Conservation (phyloP, 2,797 vertebrate genomes). For the Danio kyathit region DNA sequence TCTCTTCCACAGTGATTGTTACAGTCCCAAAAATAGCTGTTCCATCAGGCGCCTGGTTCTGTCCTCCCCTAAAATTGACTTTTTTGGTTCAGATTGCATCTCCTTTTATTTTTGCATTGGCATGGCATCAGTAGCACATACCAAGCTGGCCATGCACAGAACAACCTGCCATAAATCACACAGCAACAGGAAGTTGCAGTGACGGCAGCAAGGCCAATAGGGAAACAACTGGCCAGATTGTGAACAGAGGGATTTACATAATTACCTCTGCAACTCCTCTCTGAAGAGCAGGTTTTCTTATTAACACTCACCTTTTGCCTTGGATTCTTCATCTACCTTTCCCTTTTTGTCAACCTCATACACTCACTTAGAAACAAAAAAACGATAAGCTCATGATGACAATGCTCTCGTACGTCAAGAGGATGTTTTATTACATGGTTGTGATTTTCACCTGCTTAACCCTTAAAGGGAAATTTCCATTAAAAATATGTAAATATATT, state of each 20-base stretch:
- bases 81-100: neutral
- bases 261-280: constrained; percentile 17
- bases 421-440: neutral
- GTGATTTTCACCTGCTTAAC: neutral
- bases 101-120: neutral
- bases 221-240: constrained; percentile 11
- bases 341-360: neutral
- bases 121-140: neutral
- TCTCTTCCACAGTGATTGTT: neutral
- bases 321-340: neutral
- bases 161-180: constrained; percentile 27
- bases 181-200: neutral
- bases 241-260: constrained; percentile 35
- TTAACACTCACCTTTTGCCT: constrained; percentile 4
- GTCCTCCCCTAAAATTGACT: neutral
- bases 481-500: too few relatives aligned
- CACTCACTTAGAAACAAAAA: neutral
- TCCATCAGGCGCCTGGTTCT: neutral
- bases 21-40: neutral
- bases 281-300: neutral
- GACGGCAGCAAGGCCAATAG: constrained; percentile 30
- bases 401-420: neutral
- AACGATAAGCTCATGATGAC: neutral
- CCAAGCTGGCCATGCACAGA: neutral
- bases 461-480: too few relatives aligned